These are phyloP conservation scores for Drepana falcataria DNA, from an alignment of 2,888 invertebrate species.

Conservation along the genomic window DNA sequence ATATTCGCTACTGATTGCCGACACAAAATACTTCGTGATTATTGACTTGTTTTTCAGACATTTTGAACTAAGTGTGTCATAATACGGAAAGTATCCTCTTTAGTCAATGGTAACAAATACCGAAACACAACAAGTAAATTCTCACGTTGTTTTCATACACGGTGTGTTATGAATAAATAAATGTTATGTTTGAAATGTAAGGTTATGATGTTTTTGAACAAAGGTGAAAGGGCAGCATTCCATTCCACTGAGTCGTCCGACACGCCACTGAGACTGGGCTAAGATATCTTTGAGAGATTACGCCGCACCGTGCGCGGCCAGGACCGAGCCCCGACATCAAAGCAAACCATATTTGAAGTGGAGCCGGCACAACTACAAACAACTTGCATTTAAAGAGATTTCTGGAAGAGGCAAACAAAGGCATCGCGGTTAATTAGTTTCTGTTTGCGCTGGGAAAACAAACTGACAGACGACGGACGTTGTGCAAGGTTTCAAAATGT, in stretches of 20 bases:
- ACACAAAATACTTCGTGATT: too few relatives aligned
- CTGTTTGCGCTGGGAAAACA: slow-evolving; percentile 59
- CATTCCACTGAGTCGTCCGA: slow-evolving; percentile 29
- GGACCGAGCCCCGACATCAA: slow-evolving; percentile 28
- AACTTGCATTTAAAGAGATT: slow-evolving; percentile 44
- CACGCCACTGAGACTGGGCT: slow-evolving; percentile 25
- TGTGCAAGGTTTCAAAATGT: not conserved
- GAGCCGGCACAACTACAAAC: slow-evolving; percentile 33
- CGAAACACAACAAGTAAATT: too few relatives aligned
- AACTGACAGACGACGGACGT: slow-evolving; percentile 37
- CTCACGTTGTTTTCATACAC: too few relatives aligned
- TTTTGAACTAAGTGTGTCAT: too few relatives aligned
- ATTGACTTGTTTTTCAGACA: too few relatives aligned
- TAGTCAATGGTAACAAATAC: too few relatives aligned
- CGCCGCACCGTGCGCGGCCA: slow-evolving; percentile 11
- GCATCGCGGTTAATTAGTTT: slow-evolving; percentile 60
- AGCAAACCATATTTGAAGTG: slow-evolving; percentile 32
- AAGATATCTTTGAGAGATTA: slow-evolving; percentile 28
- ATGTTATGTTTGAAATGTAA: not conserved
- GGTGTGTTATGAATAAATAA: too few relatives aligned
- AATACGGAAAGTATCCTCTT: too few relatives aligned
- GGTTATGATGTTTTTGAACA: slow-evolving; percentile 10
- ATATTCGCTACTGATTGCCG: too few relatives aligned
- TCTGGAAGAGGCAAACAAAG: slow-evolving; percentile 62
- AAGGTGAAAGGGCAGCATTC: slow-evolving; percentile 33